Evolutionary conservation across 64 coral and sea anemone species (phyloP), one percentile per base, ranked within the genome.

Genomic region (Trachythela sp.): DNA sequence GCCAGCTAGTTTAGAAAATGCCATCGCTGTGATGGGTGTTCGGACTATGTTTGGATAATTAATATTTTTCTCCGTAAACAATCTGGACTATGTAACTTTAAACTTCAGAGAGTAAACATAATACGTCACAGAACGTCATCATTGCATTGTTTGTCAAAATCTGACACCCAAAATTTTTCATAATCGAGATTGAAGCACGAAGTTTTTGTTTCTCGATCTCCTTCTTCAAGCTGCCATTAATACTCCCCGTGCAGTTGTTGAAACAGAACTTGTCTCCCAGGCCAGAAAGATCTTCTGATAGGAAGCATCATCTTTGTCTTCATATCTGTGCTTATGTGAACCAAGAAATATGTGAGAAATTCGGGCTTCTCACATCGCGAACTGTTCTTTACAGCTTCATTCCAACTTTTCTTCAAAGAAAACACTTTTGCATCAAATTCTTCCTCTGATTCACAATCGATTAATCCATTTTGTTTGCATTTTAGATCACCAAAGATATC

Each of bases 151-250:
- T n/a, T n/a, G n/a, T n/a, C n/a, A n/a, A n/a, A n/a, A n/a, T n/a
- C n/a, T n/a, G n/a, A n/a, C n/a, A n/a, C n/a, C n/a, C n/a, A n/a
- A n/a, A n/a, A n/a, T n/a, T n/a, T n/a, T n/a, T n/a, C n/a, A n/a
- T n/a, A n/a, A n/a, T n/a, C n/a, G n/a, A n/a, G n/a, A n/a, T n/a
- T n/a, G n/a, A n/a, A n/a, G n/a, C n/a, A n/a, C n/a, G n/a, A n/a
- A n/a, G n/a, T n/a, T n/a, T n/a, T n/a, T n/a, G n/a, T n/a, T n/a
- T 89, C 13, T 93, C 84, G 54, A 89, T 54, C 60, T 48, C 31
- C n/a, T 77, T 89, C 83, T 83, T 93, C 15, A 89, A 13, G 14
- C 58, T 51, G 42, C 58, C 72, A 20, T 86, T 60, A 84, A 89
- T 89, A 48, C 72, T 89, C 67, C 77, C 72, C 8, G 39, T 43